Conservation (phyloP, 35 echinoderm and acorn worm species). For the Ptychodera flava region DNA sequence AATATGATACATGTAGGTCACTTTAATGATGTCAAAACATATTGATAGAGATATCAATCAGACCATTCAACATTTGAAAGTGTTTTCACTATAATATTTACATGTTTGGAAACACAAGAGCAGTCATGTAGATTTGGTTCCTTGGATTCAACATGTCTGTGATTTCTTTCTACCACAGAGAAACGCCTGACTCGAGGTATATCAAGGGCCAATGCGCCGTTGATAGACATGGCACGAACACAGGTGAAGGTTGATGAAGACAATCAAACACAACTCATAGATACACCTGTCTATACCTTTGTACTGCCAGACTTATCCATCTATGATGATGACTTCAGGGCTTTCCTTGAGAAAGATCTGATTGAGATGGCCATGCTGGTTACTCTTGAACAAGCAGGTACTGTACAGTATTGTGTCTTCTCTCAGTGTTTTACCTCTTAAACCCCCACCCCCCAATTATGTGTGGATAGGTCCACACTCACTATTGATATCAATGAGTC, state of each 20-base stretch:
- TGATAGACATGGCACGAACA: neutral
- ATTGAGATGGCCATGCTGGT: constrained; percentile 13
- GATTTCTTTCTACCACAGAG: neutral
- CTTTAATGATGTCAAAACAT: no score
- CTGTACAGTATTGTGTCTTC: neutral
- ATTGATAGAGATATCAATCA: no score
- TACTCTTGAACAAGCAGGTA: constrained; percentile 21
- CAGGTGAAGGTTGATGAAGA: constrained; percentile 3
- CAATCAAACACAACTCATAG: neutral
- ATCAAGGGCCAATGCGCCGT: neutral
- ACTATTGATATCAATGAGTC: no score
- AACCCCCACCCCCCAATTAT: no score
- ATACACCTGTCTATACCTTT: constrained; percentile 2
- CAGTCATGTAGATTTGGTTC: no score
- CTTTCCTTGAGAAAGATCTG: constrained; percentile 18
- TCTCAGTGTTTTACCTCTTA: no score
- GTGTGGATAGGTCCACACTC: no score
- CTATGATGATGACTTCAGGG: constrained; percentile 7
- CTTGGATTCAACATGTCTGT: no score
- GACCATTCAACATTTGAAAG: no score
- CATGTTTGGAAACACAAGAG: no score
- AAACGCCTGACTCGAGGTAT: constrained; percentile 5
- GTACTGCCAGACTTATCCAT: neutral
- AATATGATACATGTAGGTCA: no score
- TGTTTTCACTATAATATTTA: no score